Evolutionary conservation across 2,888 invertebrate genomes (phyloP), one percentile per base, ranked within the genome.

Genomic region (Stenolophus ochropezus): DNA sequence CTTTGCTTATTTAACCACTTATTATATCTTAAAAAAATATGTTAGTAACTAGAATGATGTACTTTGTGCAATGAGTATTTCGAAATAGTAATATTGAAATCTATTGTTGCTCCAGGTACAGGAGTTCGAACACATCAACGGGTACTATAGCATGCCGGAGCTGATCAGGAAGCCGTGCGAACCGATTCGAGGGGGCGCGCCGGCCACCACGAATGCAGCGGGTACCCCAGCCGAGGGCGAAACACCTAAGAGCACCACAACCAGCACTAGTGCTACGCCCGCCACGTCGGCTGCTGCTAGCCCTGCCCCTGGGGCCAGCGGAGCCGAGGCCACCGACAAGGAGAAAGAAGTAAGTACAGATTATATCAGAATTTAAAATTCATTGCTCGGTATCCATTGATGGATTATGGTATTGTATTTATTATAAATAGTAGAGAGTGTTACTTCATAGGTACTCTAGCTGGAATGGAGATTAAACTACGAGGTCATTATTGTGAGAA

Each of bases 101-200:
- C 8, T 58, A 58, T 21, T 23, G 4, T 21, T 20, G 92, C 2
- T 58, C 11, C 8, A 65, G 61, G 98, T 99, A 33, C 98, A 98
- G 88, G 99, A 99, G 87, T 99, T 99, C 89, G 99, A 99, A 88
- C 95, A 96, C 87, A 98, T 98, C 83, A 99, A 99, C 88, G 99
- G 99, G 0, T 96, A 96, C 85, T 98, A 98, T 88, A 98, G 98
- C 87, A 98, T 99, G 97, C 98, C 98, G 0, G 97, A 97, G 88
- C 91, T 96, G 86, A 94, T 96, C 84, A 93, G 95, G 65, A 96
- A 94, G 87, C 94, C 96, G 0, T 93, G 95, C 0, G 94, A 95
- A 85, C 94, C 95, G 0, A 92, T 93, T 20, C 92, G 92, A 83
- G 88, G 88, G 1, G 90, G 90, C 81, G 86, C 87, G 6, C 88